Evolutionary conservation across 1,140 invertebrate genomes (phyloP).

Genomic region (Musca domestica): DNA sequence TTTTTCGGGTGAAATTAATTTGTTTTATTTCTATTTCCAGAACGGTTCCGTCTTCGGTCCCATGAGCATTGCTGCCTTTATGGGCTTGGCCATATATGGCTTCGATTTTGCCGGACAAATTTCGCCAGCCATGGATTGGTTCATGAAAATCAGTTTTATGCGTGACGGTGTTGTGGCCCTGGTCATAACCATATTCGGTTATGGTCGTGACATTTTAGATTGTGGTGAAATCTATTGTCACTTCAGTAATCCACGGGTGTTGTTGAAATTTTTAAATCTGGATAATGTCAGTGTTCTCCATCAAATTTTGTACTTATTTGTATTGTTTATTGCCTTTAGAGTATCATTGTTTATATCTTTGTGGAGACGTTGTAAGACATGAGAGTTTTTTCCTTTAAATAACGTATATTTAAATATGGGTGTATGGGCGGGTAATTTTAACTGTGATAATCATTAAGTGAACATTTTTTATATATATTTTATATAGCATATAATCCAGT

Average conservation of each 20-base stretch:
- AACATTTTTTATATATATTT: neutral
- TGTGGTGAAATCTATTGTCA: constrained; percentile 63
- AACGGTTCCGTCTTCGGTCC: constrained; percentile 66
- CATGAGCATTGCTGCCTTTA: constrained; percentile 61
- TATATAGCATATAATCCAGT: no score
- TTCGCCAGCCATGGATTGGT: constrained; percentile 58
- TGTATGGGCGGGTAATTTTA: neutral
- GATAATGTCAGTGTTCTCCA: constrained; percentile 57
- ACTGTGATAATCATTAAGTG: neutral
- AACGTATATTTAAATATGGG: no score
- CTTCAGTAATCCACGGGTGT: constrained; percentile 60
- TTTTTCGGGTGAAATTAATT: neutral
- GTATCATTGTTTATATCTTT: constrained; percentile 58
- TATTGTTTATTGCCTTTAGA: constrained; percentile 58
- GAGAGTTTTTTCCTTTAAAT: constrained; percentile 34
- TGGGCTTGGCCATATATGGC: constrained; percentile 65
- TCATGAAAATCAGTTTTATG: constrained; percentile 65
- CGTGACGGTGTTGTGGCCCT: constrained; percentile 63
- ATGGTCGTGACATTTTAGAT: constrained; percentile 58
- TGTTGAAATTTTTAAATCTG: constrained; percentile 60
- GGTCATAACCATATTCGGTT: constrained; percentile 62
- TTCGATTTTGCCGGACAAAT: constrained; percentile 66
- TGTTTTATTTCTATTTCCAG: constrained; percentile 46
- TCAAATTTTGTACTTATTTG: constrained; percentile 57
- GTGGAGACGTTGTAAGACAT: constrained; percentile 58